Evolutionary conservation across 2,113 vertebrate genomes (phyloP).

Genomic region (Nibea coibor): DNA sequence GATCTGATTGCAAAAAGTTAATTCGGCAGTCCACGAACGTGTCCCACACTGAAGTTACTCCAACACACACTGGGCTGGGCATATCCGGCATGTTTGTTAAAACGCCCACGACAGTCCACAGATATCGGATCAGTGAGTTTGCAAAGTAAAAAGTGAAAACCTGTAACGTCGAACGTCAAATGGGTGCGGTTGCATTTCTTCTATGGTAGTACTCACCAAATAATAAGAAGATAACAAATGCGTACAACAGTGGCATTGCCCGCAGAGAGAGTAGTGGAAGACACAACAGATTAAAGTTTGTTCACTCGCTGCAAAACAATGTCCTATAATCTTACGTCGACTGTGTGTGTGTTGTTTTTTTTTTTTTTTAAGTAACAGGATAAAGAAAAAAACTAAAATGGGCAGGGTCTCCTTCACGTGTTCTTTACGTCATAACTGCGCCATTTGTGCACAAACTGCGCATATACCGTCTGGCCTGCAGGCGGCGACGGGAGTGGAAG

Average conservation of each 20-base stretch:
- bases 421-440: neutral
- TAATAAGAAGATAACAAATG: neutral
- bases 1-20: neutral
- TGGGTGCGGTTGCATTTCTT: neutral
- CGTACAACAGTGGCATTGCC: slow-evolving; percentile 21
- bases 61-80: neutral
- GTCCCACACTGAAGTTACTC: neutral
- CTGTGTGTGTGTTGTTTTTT: no score
- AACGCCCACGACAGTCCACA: no score
- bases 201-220: slow-evolving; percentile 32
- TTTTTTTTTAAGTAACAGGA: no score
- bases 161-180: neutral
- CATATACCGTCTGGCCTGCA: neutral
- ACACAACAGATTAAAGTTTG: neutral
- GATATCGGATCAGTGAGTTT: no score
- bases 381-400: neutral
- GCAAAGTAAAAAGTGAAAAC: neutral
- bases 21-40: no score
- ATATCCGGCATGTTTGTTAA: neutral
- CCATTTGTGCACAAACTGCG: neutral
- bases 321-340: neutral
- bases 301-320: neutral
- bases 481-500: no score
- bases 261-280: neutral
- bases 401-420: neutral